Percentiles rank a stretch among this genome's conserved stretches.
These are phyloP conservation scores for Seriola rivoliana DNA, from an alignment of 2,113 vertebrate genomes.

Conservation along the genomic window DNA sequence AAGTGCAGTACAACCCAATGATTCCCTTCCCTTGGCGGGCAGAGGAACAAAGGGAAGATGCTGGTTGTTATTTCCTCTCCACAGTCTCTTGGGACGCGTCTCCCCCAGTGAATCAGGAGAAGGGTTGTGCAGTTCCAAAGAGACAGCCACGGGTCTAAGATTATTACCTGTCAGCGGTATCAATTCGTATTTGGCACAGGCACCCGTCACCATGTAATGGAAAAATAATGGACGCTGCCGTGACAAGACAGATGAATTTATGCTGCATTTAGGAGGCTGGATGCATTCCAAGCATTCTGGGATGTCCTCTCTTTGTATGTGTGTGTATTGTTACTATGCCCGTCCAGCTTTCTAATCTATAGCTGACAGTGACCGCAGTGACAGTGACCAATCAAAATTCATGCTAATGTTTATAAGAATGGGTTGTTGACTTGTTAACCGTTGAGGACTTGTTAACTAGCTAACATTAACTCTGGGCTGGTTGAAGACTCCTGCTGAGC, in stretches of 20 bases:
- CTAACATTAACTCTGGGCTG: too few relatives aligned
- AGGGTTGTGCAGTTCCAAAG: constrained; percentile 16
- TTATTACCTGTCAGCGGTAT: constrained; percentile 39
- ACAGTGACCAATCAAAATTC: too few relatives aligned
- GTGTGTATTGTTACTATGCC: background rate
- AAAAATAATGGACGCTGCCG: constrained; percentile 20
- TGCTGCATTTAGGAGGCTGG: constrained; percentile 11
- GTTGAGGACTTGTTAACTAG: too few relatives aligned
- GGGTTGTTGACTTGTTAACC: too few relatives aligned
- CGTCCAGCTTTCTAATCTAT: too few relatives aligned
- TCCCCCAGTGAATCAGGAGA: constrained; percentile 16
- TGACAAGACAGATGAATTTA: constrained; percentile 19
- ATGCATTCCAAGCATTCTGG: constrained; percentile 26
- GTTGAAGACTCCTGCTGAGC: too few relatives aligned
- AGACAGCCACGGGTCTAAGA: constrained; percentile 10
- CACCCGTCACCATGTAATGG: background rate
- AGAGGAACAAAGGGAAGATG: constrained; percentile 14
- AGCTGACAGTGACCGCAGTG: too few relatives aligned
- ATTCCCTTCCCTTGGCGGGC: constrained; percentile 1
- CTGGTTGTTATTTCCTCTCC: constrained; percentile 15
- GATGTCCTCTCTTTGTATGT: constrained; percentile 11
- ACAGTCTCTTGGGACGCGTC: background rate
- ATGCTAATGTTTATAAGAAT: too few relatives aligned
- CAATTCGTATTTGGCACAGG: constrained; percentile 43
- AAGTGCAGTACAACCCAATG: constrained; percentile 3